Base-by-base conservation (phyloP, 2,797 vertebrate genomes). In the Syngnathus rostellatus region DNA sequence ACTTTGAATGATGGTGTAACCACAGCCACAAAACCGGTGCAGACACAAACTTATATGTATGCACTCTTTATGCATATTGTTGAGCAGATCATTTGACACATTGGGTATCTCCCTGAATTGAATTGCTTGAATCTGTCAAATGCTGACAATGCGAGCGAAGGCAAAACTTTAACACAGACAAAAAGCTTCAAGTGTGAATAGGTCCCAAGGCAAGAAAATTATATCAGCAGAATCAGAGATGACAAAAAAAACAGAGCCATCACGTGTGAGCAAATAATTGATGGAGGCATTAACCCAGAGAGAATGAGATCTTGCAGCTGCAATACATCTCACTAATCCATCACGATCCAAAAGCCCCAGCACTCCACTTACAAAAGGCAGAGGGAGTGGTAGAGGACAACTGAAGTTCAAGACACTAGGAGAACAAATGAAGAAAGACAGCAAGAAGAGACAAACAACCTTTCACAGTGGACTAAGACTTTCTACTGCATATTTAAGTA, bases 261-360 rank as follows among this genome's bases (percentile, higher is more conserved):
- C 68, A 67, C 73, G 77, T 77, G 78, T 79, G 67, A 76, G 71
- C 68, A 68, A 43, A 62, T 67, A 64, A 73, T 74, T 83, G 74
- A 78, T 43, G 68, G 68, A 64, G 72, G 80, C 74, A 75, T 87
- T 86, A 83, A 80, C 76, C 71, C 63, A 61, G 68, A 80, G 69
- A 85, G 79, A 86, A 78, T 75, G 71, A 83, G 79, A 67, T 67
- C 66, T 78, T 83, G 86, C 87, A 89, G 86, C 81, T 90, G 88
- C 81, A 83, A 85, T 81, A 79, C 74, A 84, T 88, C 84, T 85
- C 83, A 84, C 86, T 89, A 89, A 90, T 88, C 85, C 86, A 88
- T 87, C 83, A 82, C 87, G 86, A 90, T 83, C 87, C 84, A 81
- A 82, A 62, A 81, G 78, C 84, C 81, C 82, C 80, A 76, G 75